These are phyloP conservation scores for Serinus canaria DNA, from an alignment of 2,113 vertebrate genomes.

Conservation along the genomic window DNA sequence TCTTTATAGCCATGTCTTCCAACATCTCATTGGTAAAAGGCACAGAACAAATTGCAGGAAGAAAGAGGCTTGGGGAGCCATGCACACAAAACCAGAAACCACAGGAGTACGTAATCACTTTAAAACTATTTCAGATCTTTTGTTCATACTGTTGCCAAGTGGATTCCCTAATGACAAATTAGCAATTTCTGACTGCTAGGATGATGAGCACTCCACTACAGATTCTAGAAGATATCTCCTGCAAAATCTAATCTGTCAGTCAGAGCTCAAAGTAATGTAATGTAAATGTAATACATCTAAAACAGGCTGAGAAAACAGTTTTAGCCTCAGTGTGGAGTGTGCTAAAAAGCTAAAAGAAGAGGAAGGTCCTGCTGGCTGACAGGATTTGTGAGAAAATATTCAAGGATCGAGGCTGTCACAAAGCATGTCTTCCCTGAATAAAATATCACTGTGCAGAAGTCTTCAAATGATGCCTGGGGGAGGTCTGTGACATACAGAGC, in stretches of 20 bases:
- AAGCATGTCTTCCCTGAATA: background rate
- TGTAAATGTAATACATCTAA: background rate
- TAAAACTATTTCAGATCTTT: background rate
- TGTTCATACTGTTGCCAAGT: background rate
- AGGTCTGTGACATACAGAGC: background rate
- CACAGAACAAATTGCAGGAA: background rate
- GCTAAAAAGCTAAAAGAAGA: background rate
- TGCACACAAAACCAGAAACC: background rate
- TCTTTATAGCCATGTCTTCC: background rate
- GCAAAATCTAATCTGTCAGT: background rate
- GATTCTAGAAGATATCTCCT: background rate
- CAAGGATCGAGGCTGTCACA: background rate
- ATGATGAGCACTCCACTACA: background rate
- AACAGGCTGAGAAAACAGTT: background rate
- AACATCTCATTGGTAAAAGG: background rate
- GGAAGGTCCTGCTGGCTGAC: background rate
- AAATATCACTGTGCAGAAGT: background rate
- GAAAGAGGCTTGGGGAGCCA: background rate
- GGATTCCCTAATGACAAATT: background rate
- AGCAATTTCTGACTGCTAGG: background rate
- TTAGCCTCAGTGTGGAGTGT: background rate
- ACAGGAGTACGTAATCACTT: background rate
- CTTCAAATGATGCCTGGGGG: background rate
- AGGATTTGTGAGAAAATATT: background rate
- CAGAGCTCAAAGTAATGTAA: background rate